Base-by-base conservation (phyloP, 2,888 invertebrate species). In the Amphimallon solstitiale region DNA sequence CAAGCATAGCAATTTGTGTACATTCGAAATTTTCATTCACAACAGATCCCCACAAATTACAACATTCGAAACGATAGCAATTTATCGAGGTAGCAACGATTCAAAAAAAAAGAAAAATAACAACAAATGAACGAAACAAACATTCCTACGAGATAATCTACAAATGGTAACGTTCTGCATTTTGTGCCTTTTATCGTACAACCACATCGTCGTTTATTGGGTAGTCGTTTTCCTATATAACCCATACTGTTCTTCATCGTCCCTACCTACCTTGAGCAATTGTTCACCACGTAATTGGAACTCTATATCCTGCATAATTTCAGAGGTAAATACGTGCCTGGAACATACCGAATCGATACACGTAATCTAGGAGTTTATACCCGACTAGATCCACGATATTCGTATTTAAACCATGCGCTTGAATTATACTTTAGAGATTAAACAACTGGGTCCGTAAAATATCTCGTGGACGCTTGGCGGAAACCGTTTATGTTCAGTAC, bases 231-330 rank as follows among this genome's bases (percentile, higher is more conserved):
- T 6, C 56, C n/a, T n/a, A n/a, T n/a, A n/a, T 40, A 56, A 56
- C 56, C 40, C 21, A 38, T 40, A 17, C 52, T n/a, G n/a, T n/a
- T n/a, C n/a, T n/a, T n/a, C n/a, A n/a, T n/a, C n/a, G n/a, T n/a
- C n/a, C n/a, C 9, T 29, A 29, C 29, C 29, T 29, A 29, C 29
- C 29, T 56, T 56, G 56, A 56, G 56, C 56, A 56, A 56, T 56
- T 56, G 56, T 56, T 56, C 56, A 40, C 56, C 21, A 56, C 21
- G 56, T 56, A 56, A 56, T 56, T 56, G 56, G 56, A 56, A 56
- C 56, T n/a, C n/a, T 56, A 23, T 56, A 56, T 40, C 56, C 56
- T 40, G 56, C 56, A 56, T 56, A 56, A 56, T 56, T 56, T 40
- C 38, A 56, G 56, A 40, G 56, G 56, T 56, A 56, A 56, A 56